Conservation (phyloP, 1,140 invertebrate species). For the Platorchestia sp. region DNA sequence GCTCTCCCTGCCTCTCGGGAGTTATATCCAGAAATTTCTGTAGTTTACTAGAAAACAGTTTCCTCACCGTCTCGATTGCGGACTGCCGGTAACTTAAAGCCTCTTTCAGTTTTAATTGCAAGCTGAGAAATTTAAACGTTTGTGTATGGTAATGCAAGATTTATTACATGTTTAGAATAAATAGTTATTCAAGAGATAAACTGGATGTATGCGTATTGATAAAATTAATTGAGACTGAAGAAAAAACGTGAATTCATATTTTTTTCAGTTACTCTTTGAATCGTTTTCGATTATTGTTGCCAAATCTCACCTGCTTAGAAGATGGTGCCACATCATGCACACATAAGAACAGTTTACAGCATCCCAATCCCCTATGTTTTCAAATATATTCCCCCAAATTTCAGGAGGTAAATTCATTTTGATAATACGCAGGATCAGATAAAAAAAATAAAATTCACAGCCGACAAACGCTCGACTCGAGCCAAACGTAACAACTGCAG, state of each 20-base stretch:
- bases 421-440: neutral
- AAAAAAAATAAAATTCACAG: neutral
- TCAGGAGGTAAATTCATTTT: slow-evolving; percentile 8
- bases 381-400: slow-evolving; percentile 1
- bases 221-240: no score
- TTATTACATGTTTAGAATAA: neutral
- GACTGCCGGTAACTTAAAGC: no score
- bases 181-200: neutral
- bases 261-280: neutral
- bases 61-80: no score
- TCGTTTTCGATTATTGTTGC: neutral
- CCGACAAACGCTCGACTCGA: neutral
- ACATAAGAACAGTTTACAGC: neutral
- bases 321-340: neutral
- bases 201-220: no score
- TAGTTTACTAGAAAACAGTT: no score
- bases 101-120: no score
- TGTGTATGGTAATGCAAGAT: neutral
- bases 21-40: no score
- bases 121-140: no score
- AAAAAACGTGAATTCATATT: neutral
- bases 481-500: neutral
- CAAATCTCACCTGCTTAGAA: slow-evolving; percentile 3
- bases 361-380: neutral
- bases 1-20: no score